These are phyloP conservation scores for Merluccius polli DNA, from an alignment of 2,797 vertebrate species.

Conservation along the genomic window DNA sequence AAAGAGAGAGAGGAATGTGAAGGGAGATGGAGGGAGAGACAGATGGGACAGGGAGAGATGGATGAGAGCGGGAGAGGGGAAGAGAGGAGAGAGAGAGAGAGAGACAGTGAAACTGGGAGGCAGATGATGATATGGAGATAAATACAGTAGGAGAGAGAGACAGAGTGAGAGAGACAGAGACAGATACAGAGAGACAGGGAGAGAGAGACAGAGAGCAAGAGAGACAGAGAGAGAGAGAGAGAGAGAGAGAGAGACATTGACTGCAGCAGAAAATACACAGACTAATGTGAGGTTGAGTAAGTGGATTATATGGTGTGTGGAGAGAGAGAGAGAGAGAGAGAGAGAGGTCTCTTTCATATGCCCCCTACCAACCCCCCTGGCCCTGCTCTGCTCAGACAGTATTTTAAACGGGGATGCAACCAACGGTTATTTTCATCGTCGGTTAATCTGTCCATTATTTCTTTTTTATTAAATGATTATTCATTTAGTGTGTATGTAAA, in stretches of 20 bases:
- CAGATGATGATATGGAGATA: too few relatives aligned
- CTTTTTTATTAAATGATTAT: too few relatives aligned
- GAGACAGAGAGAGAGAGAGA: not conserved
- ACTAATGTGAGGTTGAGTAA: conserved; percentile 38
- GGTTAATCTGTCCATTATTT: too few relatives aligned
- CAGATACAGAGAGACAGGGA: too few relatives aligned
- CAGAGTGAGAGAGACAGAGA: not conserved
- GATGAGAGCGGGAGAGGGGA: conserved; percentile 5
- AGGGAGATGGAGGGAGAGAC: not conserved
- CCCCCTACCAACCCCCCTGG: conserved; percentile 19
- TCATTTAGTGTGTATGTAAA: too few relatives aligned
- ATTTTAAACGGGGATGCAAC: conserved; percentile 32
- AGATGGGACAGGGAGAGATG: conserved; percentile 33
- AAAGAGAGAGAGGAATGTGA: conserved; percentile 4
- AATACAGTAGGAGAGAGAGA: not conserved
- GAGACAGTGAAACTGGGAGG: not conserved
- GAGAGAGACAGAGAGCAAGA: conserved; percentile 5
- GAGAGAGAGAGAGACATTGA: conserved; percentile 4
- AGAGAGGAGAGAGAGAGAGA: not conserved
- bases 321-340: conserved; percentile 32
- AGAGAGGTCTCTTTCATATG: conserved; percentile 9
- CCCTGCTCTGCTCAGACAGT: conserved; percentile 28
- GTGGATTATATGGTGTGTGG: conserved; percentile 51
- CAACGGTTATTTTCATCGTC: conserved; percentile 11
- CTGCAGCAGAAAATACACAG: not conserved